Evolutionary conservation across 2,888 invertebrate species (phyloP), one percentile per base, ranked within the genome.

Genomic region (Chloroclysta siterata): DNA sequence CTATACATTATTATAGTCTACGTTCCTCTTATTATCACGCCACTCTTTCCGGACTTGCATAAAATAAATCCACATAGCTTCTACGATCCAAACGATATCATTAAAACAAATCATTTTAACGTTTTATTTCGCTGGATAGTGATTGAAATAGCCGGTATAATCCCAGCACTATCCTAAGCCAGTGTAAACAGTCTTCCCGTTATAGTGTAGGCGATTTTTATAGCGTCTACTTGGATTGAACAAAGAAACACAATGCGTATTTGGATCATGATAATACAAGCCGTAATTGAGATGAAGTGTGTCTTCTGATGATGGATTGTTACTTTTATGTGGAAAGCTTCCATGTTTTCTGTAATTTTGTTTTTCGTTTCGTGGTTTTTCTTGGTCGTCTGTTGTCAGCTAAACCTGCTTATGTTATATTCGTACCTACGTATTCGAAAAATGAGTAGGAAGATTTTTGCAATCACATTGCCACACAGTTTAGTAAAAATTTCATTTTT

Each of bases 171-270:
- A 50, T 0, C 29, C 7, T 10, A 39, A 53, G 66, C 71, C 51
- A 66, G 70, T 74, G 73, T 79, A 76, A 72, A 76, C 74, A 76
- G 22, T 48, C 60, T 22, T 66, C 54, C 69, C 77, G 80, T 79
- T 80, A 78, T 39, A 42, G 72, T 68, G 80, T 79, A 72, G 80
- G 80, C 76, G 78, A 76, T 74, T 72, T 75, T 72, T 72, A 73
- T 77, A 53, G 42, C 48, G 60, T 75, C 59, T 65, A 77, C 77
- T 77, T 73, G 63, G 65, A 64, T 48, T 58, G 57, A 60, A 63
- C 60, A 67, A 69, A 68, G 71, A 73, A 72, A 72, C 60, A 58
- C 53, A 63, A 57, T 44, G 39, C 53, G 50, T 60, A 53, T 54
- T 51, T 58, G 50, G 53, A 61, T 58, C 61, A 54, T 41, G 65